Evolutionary conservation across 2,888 invertebrate genomes (phyloP), one percentile per base, ranked within the genome.

Genomic region (Nycteola revayana): DNA sequence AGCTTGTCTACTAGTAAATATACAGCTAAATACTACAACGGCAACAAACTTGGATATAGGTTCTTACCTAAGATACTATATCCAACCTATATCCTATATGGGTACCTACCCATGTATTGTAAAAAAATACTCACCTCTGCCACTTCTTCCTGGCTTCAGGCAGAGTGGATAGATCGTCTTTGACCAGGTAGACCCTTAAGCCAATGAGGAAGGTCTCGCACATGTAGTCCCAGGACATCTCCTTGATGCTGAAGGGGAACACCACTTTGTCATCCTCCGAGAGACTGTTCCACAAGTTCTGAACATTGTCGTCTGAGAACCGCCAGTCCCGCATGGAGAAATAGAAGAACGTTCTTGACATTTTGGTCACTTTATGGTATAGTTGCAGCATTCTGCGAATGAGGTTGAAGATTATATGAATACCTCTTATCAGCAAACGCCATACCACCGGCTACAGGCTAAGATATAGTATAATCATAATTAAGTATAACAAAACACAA

Each of bases 291-390:
- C 92, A 90, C 60, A 96, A 82, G 1, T 63, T 66, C 8, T 89
- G 75, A 0, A 93, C 90, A 27, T 92, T 92, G n/a, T 83, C 77
- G 42, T 92, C 93, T 1, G 86, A 75, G 65, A 95, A 95, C 10
- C 82, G 79, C 96, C 96, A 97, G 44, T 94, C 92, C 44, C 92
- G 91, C 7, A 90, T 92, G 1, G 94, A 93, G 81, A 97, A 97
- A 75, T 95, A 96, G 54, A 94, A 92, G 25, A 96, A 82, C 0
- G 93, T 93, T 30, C 91, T 90, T 54, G 94, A 91, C 32, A 95
- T 91, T 53, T 91, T 92, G 77, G 94, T 94, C 33, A 96, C 91
- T 70, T 93, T 94, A 38, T 90, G 88, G 77, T 96, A 96, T 0
- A 94, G 89, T 53, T 92, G 92, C 9, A 95, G 82, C 86, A 95